phyloP scores from a whole-genome alignment of 2,797 vertebrate species.

The Staurois parvus region DNA sequence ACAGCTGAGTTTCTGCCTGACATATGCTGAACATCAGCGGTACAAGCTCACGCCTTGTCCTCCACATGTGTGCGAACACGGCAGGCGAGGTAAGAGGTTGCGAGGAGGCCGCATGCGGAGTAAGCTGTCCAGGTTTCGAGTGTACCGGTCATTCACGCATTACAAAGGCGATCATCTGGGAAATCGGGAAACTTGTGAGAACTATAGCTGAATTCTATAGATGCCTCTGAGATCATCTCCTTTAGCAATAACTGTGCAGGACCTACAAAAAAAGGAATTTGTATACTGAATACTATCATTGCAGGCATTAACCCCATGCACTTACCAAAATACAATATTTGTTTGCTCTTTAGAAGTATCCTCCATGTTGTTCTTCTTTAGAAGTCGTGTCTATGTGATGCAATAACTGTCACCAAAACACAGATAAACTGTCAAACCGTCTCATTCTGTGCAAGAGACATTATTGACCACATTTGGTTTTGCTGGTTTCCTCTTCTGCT shows the following conservation, averaged over 20 bases:
- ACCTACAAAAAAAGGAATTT: too few relatives aligned
- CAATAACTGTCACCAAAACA: background rate
- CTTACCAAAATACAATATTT: too few relatives aligned
- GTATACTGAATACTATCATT: too few relatives aligned
- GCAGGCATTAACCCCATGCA: too few relatives aligned
- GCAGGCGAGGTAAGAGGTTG: conserved; percentile 2
- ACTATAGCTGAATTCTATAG: too few relatives aligned
- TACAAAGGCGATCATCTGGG: too few relatives aligned
- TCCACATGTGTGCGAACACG: conserved; percentile 29
- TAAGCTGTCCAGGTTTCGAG: too few relatives aligned
- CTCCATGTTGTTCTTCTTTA: background rate
- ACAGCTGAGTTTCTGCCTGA: conserved; percentile 26
- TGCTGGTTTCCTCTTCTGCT: conserved; percentile 47
- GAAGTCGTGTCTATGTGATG: background rate
- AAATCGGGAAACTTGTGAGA: too few relatives aligned
- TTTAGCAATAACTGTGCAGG: too few relatives aligned
- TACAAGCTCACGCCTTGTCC: conserved; percentile 2
- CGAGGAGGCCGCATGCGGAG: background rate
- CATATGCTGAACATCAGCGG: conserved; percentile 25
- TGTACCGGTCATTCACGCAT: too few relatives aligned
- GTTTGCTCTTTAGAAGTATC: too few relatives aligned
- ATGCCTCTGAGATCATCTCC: too few relatives aligned
- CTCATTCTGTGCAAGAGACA: background rate
- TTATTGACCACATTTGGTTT: conserved; percentile 22
- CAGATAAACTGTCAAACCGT: background rate